phyloP scores from a whole-genome alignment of 1,140 invertebrate species.

The Macrobrachium nipponense region DNA sequence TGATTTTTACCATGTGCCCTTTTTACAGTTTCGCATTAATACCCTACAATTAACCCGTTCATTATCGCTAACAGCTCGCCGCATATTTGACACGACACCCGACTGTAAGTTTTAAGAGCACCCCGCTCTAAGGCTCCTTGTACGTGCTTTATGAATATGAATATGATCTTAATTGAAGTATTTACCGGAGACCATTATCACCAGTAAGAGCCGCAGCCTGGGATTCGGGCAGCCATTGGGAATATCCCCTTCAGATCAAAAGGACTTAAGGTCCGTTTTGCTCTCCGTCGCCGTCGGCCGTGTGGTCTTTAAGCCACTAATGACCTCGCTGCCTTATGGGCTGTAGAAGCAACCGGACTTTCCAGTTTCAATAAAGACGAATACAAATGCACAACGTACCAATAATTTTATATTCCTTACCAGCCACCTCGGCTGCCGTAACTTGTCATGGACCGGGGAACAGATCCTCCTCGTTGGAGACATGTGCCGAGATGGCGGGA shows the following conservation, averaged over 20 bases:
- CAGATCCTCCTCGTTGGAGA: too few relatives aligned
- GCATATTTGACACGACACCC: conserved; percentile 20
- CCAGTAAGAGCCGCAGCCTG: not conserved
- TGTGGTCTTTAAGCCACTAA: conserved; percentile 26
- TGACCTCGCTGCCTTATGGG: conserved; percentile 34
- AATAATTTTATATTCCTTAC: not conserved
- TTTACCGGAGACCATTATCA: conserved; percentile 18
- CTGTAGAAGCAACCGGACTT: conserved; percentile 50
- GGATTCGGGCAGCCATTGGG: not conserved
- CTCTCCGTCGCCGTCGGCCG: not conserved
- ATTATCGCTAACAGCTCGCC: conserved; percentile 44
- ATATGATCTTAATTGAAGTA: conserved; percentile 58
- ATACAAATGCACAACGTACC: conserved; percentile 43
- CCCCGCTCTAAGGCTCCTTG: conserved; percentile 34
- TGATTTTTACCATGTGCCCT: conserved; percentile 50
- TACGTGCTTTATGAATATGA: conserved; percentile 47
- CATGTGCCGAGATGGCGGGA: too few relatives aligned
- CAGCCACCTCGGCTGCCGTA: not conserved
- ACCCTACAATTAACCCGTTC: conserved; percentile 53
- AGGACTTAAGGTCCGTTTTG: not conserved
- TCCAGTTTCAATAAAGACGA: conserved; percentile 54
- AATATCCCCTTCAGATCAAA: not conserved
- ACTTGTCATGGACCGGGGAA: not conserved
- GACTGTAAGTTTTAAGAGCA: conserved; percentile 36
- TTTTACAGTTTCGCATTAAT: conserved; percentile 52